phyloP scores from a whole-genome alignment of 2,888 invertebrate species.

The Hedychridium roseum region DNA sequence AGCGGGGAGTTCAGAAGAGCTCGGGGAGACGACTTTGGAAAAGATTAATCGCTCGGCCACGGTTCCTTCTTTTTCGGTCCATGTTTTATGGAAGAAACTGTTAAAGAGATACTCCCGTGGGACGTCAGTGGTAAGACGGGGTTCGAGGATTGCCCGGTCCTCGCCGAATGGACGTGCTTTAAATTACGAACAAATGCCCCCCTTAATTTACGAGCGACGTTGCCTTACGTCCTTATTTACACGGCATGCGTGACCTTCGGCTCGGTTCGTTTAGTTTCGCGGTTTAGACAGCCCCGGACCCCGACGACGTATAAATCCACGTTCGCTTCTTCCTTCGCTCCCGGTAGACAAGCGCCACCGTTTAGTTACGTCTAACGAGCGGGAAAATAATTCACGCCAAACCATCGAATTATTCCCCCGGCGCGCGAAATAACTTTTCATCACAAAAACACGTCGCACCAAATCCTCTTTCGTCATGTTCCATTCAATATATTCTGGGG shows the following conservation, averaged over 20 bases:
- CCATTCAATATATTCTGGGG: too few species aligned
- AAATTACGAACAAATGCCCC: slow-evolving; percentile 54
- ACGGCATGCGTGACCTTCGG: slow-evolving; percentile 1
- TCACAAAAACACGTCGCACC: too few species aligned
- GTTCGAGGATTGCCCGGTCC: too few species aligned
- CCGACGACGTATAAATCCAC: neutral
- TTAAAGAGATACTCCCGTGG: too few species aligned
- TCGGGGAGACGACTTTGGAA: too few species aligned
- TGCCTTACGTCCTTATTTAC: slow-evolving; percentile 42
- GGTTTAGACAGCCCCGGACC: neutral
- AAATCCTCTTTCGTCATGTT: too few species aligned
- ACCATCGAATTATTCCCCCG: neutral
- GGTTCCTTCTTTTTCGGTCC: too few species aligned
- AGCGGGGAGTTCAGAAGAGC: too few species aligned
- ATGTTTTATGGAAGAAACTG: too few species aligned
- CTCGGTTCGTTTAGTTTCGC: neutral
- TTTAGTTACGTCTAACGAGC: neutral
- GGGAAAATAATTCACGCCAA: neutral
- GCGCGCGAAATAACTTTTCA: neutral
- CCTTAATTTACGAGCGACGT: slow-evolving; percentile 46
- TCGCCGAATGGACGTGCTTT: too few species aligned
- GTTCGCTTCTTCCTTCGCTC: neutral
- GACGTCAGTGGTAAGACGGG: too few species aligned
- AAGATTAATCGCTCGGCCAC: too few species aligned
- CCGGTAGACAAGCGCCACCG: neutral